Conservation (phyloP, 2,888 invertebrate species). For the Drosophila gaucha region DNA sequence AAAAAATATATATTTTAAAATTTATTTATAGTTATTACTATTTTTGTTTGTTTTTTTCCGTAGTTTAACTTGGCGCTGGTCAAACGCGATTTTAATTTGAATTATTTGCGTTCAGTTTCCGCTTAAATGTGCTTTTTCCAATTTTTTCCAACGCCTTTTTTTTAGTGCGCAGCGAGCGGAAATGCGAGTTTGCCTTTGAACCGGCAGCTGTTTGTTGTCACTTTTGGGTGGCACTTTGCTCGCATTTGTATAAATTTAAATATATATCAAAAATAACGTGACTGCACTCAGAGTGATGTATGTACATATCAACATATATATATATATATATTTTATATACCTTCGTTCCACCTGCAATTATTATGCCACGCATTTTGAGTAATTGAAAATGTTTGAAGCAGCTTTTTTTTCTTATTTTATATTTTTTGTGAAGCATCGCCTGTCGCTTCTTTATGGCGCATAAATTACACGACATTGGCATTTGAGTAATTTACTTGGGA, state of each 20-base stretch:
- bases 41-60: constrained; percentile 6
- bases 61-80: constrained; percentile 35
- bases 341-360: constrained; percentile 4
- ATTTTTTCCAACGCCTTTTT: constrained; percentile 11
- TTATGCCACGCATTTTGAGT: constrained; percentile 40
- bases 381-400: constrained; percentile 45
- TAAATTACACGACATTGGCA: constrained; percentile 40
- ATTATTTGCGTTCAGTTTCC: constrained; percentile 52
- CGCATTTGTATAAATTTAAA: constrained; percentile 39
- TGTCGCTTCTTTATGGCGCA: constrained; percentile 23
- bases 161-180: constrained; percentile 48
- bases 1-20: not conserved
- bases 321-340: not conserved
- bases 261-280: constrained; percentile 21
- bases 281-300: constrained; percentile 17
- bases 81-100: constrained; percentile 58
- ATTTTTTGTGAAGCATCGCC: not conserved
- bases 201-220: constrained; percentile 35
- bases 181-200: constrained; percentile 54
- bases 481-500: constrained; percentile 45
- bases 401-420: constrained; percentile 1
- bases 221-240: constrained; percentile 21
- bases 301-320: constrained; percentile 3
- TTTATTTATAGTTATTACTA: constrained; percentile 2
- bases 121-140: constrained; percentile 13